phyloP scores from a whole-genome alignment of 2,888 invertebrate species.

The Dastarcus helophoroides region DNA sequence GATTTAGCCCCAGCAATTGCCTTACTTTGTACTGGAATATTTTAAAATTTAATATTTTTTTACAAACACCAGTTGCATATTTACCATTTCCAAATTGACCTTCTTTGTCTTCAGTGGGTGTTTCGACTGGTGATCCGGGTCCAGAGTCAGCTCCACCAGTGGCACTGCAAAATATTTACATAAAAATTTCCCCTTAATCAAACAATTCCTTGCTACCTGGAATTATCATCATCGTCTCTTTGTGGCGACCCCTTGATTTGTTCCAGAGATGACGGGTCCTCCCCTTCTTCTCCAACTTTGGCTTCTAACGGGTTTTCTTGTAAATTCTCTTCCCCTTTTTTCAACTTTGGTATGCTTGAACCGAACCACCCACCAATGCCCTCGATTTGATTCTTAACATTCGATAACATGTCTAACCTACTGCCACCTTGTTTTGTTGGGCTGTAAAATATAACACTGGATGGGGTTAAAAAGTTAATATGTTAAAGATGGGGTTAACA shows the following conservation, averaged over 20 bases:
- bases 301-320: conserved; percentile 27
- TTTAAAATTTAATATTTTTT: neutral
- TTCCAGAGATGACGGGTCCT: conserved; percentile 38
- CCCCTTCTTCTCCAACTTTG: conserved; percentile 33
- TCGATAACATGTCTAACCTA: conserved; percentile 72
- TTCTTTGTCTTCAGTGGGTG: conserved; percentile 70
- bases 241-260: conserved; percentile 34
- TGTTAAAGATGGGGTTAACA: no score
- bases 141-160: conserved; percentile 86
- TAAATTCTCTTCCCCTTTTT: conserved; percentile 49
- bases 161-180: conserved; percentile 54
- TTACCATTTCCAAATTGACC: conserved; percentile 67
- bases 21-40: conserved; percentile 69
- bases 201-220: conserved; percentile 46
- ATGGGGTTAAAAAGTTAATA: no score
- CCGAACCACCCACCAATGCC: conserved; percentile 70
- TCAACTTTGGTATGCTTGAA: conserved; percentile 62
- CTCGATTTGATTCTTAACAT: conserved; percentile 77
- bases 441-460: no score
- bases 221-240: conserved; percentile 76
- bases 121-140: conserved; percentile 66
- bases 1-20: conserved; percentile 83
- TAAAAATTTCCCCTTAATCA: neutral
- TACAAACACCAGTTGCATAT: conserved; percentile 15
- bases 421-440: conserved; percentile 51